Conservation (phyloP, 1,140 invertebrate species). For the Ephestia elutella region DNA sequence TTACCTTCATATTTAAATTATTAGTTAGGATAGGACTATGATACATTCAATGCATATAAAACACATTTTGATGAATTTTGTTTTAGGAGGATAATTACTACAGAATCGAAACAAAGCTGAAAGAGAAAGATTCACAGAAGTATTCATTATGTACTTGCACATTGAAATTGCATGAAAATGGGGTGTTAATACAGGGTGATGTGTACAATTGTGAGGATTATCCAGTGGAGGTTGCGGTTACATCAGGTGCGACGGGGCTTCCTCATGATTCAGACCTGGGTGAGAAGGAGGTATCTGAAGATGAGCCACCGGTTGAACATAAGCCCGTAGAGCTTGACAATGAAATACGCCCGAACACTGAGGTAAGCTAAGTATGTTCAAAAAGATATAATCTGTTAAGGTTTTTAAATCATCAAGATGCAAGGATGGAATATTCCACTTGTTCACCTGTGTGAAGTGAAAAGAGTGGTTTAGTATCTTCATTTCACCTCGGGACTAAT, state of each 20-base stretch:
- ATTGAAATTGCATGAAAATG: conserved; percentile 32
- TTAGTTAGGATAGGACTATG: no score
- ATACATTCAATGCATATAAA: conserved; percentile 2
- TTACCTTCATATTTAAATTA: no score
- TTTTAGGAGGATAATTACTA: conserved; percentile 37
- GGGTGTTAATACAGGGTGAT: conserved; percentile 34
- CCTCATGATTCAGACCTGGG: neutral
- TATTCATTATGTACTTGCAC: conserved; percentile 38
- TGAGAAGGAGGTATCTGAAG: neutral
- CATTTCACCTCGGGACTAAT: no score
- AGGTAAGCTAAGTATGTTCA: conserved; percentile 32
- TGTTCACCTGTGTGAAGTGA: no score
- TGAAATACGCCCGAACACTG: conserved; percentile 49
- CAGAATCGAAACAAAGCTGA: conserved; percentile 35
- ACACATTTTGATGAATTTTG: neutral
- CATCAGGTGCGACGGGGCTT: neutral
- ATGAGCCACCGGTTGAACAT: conserved; percentile 13
- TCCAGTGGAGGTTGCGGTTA: neutral
- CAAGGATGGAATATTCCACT: no score
- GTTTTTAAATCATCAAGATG: neutral
- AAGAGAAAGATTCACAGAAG: conserved; percentile 34
- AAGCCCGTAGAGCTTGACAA: conserved; percentile 51
- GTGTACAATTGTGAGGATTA: conserved; percentile 34
- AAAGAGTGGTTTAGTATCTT: no score
- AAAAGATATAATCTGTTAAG: neutral